Evolutionary conservation across 1,140 invertebrate species (phyloP).

Genomic region (Odontomachus brunneus): DNA sequence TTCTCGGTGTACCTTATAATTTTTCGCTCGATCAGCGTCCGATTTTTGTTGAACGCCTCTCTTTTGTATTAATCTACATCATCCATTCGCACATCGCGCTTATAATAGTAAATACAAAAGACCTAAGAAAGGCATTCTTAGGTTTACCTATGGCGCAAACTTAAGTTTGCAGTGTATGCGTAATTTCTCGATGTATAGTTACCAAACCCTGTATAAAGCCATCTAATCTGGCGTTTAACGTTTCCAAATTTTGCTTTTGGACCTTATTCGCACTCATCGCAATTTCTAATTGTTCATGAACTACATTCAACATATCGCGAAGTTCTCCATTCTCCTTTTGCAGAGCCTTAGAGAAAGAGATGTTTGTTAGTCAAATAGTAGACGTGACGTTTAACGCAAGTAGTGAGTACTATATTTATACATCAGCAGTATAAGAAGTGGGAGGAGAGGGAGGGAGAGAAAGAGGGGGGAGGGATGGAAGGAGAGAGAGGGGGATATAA

Average conservation of each 20-base stretch:
- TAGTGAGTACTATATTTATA: no score
- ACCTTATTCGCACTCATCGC: conserved; percentile 93
- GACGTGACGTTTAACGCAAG: no score
- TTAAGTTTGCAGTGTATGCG: conserved; percentile 92
- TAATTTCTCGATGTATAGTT: conserved; percentile 93
- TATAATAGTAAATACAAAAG: conserved; percentile 79
- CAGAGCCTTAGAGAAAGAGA: conserved; percentile 84
- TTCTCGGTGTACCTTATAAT: conserved; percentile 44
- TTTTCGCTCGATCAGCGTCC: conserved; percentile 48
- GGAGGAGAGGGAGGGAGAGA: no score
- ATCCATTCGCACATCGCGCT: conserved; percentile 72
- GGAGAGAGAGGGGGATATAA: no score
- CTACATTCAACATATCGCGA: conserved; percentile 89
- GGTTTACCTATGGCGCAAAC: conserved; percentile 70
- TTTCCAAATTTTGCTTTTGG: conserved; percentile 93
- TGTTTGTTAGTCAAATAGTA: conserved; percentile 36
- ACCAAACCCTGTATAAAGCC: conserved; percentile 94
- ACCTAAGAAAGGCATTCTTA: conserved; percentile 77
- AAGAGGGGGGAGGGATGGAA: no score
- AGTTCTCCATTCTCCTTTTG: conserved; percentile 92
- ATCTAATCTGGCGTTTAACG: conserved; percentile 93
- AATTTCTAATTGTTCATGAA: conserved; percentile 94
- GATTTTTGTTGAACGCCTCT: conserved; percentile 67
- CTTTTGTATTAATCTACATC: conserved; percentile 71
- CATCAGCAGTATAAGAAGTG: no score